These are phyloP conservation scores for Galemys pyrenaicus DNA, from an alignment of 2,113 vertebrate species.

Conservation along the genomic window DNA sequence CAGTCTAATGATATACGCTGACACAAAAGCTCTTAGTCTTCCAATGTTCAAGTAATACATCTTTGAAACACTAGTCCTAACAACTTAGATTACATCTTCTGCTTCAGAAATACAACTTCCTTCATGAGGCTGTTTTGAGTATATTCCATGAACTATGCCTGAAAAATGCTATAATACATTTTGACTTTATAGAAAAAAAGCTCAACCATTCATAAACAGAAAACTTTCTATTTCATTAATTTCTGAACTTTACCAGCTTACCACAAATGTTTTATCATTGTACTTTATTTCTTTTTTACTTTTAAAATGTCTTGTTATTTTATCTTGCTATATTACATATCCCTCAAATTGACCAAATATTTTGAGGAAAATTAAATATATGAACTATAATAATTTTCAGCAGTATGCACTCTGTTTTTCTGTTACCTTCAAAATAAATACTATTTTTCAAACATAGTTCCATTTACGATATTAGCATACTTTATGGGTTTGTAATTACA, in stretches of 20 bases:
- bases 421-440: background rate
- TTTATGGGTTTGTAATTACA: background rate
- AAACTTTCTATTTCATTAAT: conserved; percentile 30
- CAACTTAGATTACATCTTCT: background rate
- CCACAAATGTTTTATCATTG: background rate
- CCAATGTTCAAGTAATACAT: background rate
- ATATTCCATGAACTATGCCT: background rate
- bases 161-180: background rate
- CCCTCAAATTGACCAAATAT: background rate
- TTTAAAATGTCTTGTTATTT: background rate
- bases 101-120: background rate
- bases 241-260: background rate
- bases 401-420: background rate
- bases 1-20: background rate
- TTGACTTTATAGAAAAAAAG: background rate
- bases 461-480: background rate
- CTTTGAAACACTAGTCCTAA: background rate
- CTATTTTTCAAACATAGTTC: background rate
- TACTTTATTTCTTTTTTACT: background rate
- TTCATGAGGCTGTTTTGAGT: background rate
- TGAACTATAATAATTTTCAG: conserved; percentile 5
- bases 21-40: background rate
- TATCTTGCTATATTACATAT: background rate
- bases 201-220: background rate
- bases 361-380: conserved; percentile 26